Evolutionary conservation across 2,888 invertebrate genomes (phyloP).

Genomic region (Chrysolina americana): DNA sequence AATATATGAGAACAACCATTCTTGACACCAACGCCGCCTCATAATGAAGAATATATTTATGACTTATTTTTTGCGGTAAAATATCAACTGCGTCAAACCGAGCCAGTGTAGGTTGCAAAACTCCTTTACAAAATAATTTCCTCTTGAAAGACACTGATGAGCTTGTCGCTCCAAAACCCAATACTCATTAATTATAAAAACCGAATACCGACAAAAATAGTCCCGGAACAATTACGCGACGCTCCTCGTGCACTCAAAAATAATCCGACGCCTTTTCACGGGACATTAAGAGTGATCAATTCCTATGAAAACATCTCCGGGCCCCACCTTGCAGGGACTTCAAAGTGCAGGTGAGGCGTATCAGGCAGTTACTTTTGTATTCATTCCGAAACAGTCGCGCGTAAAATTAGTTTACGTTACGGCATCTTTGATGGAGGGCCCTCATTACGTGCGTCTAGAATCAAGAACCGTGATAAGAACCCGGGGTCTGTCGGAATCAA

Average conservation of each 20-base stretch:
- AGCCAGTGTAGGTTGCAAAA: no score
- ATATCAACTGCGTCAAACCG: no score
- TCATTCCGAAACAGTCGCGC: constrained; percentile 39
- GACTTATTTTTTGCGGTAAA: no score
- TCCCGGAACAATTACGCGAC: not conserved
- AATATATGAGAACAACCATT: no score
- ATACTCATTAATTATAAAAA: not conserved
- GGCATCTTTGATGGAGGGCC: constrained; percentile 19
- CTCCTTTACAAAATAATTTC: no score
- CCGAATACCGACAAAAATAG: not conserved
- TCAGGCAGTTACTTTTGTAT: constrained; percentile 37
- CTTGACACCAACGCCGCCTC: no score
- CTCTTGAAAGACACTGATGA: no score
- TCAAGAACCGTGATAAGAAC: constrained; percentile 13
- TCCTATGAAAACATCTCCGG: constrained; percentile 7
- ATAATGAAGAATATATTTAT: no score
- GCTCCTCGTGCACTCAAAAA: constrained; percentile 15
- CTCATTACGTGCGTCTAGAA: constrained; percentile 1
- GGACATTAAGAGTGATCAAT: constrained; percentile 22
- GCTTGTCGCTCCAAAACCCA: no score
- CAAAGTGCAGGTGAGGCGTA: constrained; percentile 32
- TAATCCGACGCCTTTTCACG: constrained; percentile 1
- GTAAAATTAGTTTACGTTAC: constrained; percentile 41
- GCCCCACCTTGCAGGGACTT: constrained; percentile 8
- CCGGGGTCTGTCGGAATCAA: not conserved